A percentile compares a stretch with the other conserved stretches of the same genome.
Conservation (phyloP, 2,888 invertebrate species). For the Acronicta aceris region DNA sequence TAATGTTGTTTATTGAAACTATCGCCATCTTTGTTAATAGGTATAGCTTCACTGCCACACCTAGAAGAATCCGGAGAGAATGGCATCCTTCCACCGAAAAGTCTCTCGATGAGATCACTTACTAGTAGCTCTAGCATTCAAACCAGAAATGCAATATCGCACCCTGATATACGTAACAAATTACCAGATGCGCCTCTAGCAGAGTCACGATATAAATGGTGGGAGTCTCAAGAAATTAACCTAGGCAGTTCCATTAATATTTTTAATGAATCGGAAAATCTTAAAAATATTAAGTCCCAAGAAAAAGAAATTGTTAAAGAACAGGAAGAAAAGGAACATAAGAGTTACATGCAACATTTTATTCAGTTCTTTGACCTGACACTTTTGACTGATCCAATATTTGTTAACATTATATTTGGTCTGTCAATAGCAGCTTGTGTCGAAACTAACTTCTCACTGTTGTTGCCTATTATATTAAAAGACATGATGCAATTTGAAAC, state of each 20-base stretch:
- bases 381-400: constrained; percentile 91
- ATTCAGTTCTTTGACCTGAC: constrained; percentile 91
- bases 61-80: constrained; percentile 66
- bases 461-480: constrained; percentile 91
- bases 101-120: constrained; percentile 80
- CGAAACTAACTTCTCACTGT: constrained; percentile 91
- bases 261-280: constrained; percentile 78
- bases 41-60: constrained; percentile 63
- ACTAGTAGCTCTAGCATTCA: constrained; percentile 69
- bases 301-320: constrained; percentile 54
- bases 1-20: not conserved
- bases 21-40: constrained; percentile 60
- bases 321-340: constrained; percentile 62
- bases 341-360: constrained; percentile 70
- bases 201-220: constrained; percentile 85
- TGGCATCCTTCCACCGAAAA: constrained; percentile 70
- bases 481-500: constrained; percentile 90
- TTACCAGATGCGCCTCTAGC: constrained; percentile 65
- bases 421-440: constrained; percentile 91
- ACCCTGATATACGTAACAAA: constrained; percentile 79
- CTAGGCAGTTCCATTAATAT: constrained; percentile 90
- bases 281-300: constrained; percentile 60
- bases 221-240: constrained; percentile 89
- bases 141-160: constrained; percentile 80
- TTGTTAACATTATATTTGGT: constrained; percentile 91